Conservation (phyloP, 1,140 invertebrate genomes). For the Probaryconus sp. region DNA sequence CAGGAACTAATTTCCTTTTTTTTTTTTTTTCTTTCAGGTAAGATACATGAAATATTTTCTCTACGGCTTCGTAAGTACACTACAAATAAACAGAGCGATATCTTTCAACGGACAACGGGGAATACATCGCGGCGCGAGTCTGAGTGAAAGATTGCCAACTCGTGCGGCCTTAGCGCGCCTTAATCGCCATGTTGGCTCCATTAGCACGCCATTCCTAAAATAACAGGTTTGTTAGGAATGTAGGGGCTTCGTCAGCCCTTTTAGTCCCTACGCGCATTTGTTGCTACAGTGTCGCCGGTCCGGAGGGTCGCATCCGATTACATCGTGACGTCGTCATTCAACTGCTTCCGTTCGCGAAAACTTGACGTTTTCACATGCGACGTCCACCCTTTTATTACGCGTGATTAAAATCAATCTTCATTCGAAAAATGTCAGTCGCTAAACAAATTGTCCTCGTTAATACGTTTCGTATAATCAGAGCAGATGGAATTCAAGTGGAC, state of each 20-base stretch:
- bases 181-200: constrained; percentile 65
- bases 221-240: constrained; percentile 69
- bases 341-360: constrained; percentile 61
- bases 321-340: constrained; percentile 62
- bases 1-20: neutral
- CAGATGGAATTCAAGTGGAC: constrained; percentile 14
- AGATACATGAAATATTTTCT: constrained; percentile 34
- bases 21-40: constrained; percentile 61
- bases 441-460: constrained; percentile 24
- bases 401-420: constrained; percentile 51
- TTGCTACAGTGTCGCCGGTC: constrained; percentile 66
- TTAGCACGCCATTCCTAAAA: constrained; percentile 69
- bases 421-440: constrained; percentile 16
- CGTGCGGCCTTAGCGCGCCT: constrained; percentile 58
- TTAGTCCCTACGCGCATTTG: constrained; percentile 63
- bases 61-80: constrained; percentile 15
- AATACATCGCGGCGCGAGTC: constrained; percentile 50
- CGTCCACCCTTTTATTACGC: constrained; percentile 46
- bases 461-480: constrained; percentile 29
- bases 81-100: constrained; percentile 49
- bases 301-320: constrained; percentile 63
- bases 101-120: constrained; percentile 61
- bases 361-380: constrained; percentile 42
- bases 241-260: constrained; percentile 66
- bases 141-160: constrained; percentile 61